These are phyloP conservation scores for Ditylenchus weischeri DNA, from an alignment of 2,888 invertebrate species.

Conservation along the genomic window DNA sequence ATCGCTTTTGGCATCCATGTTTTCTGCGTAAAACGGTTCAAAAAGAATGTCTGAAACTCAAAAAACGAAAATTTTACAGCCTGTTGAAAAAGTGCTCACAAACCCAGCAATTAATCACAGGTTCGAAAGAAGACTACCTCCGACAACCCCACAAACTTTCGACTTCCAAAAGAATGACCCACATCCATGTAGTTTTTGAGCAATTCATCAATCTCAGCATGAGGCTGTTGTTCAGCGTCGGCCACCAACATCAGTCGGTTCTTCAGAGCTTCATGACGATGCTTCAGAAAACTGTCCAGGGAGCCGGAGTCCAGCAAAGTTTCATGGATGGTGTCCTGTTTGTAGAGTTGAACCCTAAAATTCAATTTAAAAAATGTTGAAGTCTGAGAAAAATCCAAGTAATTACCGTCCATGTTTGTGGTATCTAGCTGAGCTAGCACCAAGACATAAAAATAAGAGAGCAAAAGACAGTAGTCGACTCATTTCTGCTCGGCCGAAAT, in stretches of 20 bases:
- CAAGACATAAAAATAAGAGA: slow-evolving; percentile 1
- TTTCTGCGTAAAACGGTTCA: too few relatives aligned
- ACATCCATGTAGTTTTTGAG: slow-evolving; percentile 57
- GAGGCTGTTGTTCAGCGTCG: neutral
- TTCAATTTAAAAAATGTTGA: neutral
- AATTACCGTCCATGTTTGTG: slow-evolving; percentile 4
- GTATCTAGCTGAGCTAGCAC: neutral
- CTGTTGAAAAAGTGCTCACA: too few relatives aligned
- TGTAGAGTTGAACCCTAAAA: slow-evolving; percentile 41
- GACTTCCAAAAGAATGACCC: too few relatives aligned
- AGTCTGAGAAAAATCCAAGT: neutral
- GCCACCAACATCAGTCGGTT: slow-evolving; percentile 20
- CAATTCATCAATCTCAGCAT: slow-evolving; percentile 54
- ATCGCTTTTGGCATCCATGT: too few relatives aligned
- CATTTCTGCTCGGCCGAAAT: too few relatives aligned
- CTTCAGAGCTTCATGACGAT: slow-evolving; percentile 35
- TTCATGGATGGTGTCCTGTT: slow-evolving; percentile 44
- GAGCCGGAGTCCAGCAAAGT: slow-evolving; percentile 40
- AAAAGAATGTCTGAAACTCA: too few relatives aligned
- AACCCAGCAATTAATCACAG: too few relatives aligned
- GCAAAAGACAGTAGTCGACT: slow-evolving; percentile 1
- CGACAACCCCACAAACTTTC: too few relatives aligned
- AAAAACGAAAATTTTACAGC: too few relatives aligned
- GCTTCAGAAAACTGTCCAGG: slow-evolving; percentile 43
- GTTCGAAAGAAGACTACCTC: too few relatives aligned